Evolutionary conservation across 1,140 invertebrate genomes (phyloP).

Genomic region (Meloidogyne hapla): DNA sequence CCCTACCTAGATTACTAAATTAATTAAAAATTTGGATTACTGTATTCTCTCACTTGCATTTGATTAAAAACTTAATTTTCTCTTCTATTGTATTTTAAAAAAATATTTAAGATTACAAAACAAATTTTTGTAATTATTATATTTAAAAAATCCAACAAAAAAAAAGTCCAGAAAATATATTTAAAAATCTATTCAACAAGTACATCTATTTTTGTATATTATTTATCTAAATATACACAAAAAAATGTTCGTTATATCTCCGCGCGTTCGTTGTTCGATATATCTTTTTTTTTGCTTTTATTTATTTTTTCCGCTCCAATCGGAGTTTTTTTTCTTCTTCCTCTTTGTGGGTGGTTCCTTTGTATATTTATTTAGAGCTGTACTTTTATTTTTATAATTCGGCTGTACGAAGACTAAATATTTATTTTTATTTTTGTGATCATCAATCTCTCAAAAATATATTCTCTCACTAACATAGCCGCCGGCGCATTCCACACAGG

Average conservation of each 20-base stretch:
- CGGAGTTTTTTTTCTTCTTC: neutral
- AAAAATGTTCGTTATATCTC: neutral
- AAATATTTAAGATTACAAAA: too few relatives aligned
- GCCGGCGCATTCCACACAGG: slow-evolving; percentile 1
- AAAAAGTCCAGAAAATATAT: too few relatives aligned
- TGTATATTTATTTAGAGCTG: slow-evolving; percentile 6
- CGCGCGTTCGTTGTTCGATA: neutral
- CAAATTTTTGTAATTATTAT: too few relatives aligned
- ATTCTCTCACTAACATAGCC: neutral
- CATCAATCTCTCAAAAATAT: neutral
- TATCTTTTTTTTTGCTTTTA: neutral
- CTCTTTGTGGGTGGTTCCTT: neutral
- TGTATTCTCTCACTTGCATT: too few relatives aligned
- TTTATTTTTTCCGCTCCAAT: neutral
- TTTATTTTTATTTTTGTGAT: neutral
- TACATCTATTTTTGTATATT: neutral
- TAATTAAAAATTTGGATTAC: too few relatives aligned
- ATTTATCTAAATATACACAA: neutral
- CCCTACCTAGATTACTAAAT: too few relatives aligned
- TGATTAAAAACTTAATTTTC: too few relatives aligned
- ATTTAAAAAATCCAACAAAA: too few relatives aligned
- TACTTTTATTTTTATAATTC: slow-evolving; percentile 6
- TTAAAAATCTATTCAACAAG: neutral
- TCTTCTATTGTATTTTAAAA: too few relatives aligned
- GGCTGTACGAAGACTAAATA: neutral